A percentile compares a stretch with the other conserved stretches of the same genome.
phyloP scores from a whole-genome alignment of 2,888 invertebrate species.

The Yponomeuta plumbellus region DNA sequence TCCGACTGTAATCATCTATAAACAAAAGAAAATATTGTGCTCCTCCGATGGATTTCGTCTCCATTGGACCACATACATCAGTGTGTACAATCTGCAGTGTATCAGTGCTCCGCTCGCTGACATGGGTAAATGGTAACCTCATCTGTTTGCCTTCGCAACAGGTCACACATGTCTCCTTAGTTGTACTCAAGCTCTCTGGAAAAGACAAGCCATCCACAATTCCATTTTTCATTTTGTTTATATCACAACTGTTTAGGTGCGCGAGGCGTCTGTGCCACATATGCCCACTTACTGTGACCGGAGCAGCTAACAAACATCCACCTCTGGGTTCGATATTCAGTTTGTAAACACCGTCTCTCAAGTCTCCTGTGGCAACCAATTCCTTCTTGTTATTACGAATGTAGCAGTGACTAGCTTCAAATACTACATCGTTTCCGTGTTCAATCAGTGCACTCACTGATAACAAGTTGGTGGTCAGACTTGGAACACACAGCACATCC shows the following conservation, averaged over 20 bases:
- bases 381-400: constrained; percentile 15
- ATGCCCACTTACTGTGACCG: not conserved
- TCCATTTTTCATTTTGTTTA: constrained; percentile 15
- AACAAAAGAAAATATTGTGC: constrained; percentile 12
- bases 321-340: not conserved
- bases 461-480: constrained; percentile 18
- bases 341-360: constrained; percentile 17
- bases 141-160: constrained; percentile 23
- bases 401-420: constrained; percentile 14
- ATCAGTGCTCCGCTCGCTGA: constrained; percentile 1
- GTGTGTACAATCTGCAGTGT: constrained; percentile 11
- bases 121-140: constrained; percentile 12
- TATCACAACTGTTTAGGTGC: constrained; percentile 11
- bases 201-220: constrained; percentile 10
- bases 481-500: constrained; percentile 20
- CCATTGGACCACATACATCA: constrained; percentile 22
- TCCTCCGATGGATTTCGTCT: constrained; percentile 5
- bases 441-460: constrained; percentile 19
- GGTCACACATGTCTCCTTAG: constrained; percentile 18
- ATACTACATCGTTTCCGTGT: constrained; percentile 19
- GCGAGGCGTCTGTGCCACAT: constrained; percentile 14
- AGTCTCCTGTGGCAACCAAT: constrained; percentile 16
- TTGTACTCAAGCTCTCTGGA: constrained; percentile 14
- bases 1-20: constrained; percentile 14
- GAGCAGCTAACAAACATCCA: constrained; percentile 7